These are phyloP conservation scores for Catostylus mosaicus DNA, from an alignment of 30 jellyfish, hydroid and myxozoan genomes.

Conservation along the genomic window DNA sequence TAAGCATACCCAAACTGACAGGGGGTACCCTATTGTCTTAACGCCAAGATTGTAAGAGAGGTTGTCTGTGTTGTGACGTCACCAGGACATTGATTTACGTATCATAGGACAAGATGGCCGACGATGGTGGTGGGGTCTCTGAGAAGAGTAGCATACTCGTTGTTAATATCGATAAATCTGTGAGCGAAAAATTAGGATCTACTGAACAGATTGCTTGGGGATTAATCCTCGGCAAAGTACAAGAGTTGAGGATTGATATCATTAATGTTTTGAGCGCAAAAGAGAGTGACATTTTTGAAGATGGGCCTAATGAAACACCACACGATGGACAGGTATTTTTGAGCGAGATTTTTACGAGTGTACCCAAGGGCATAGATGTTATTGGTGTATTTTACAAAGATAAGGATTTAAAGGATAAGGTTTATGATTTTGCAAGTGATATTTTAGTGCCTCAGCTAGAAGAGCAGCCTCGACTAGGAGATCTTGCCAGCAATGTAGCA, in stretches of 20 bases:
- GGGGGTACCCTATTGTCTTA: too few species aligned
- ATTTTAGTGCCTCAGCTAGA: background rate
- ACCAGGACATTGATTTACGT: too few species aligned
- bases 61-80: background rate
- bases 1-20: too few species aligned
- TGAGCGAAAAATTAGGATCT: background rate
- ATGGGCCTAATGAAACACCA: background rate
- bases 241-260: background rate
- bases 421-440: background rate
- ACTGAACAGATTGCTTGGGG: conserved; percentile 41
- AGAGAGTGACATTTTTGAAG: background rate
- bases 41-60: background rate
- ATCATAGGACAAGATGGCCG: background rate
- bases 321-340: background rate
- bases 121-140: background rate
- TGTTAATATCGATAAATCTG: conserved; percentile 4
- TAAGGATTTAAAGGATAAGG: background rate
- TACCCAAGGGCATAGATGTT: conserved; percentile 35
- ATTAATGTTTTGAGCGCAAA: background rate
- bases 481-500: background rate
- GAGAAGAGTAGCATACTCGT: background rate
- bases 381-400: conserved; percentile 18
- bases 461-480: background rate
- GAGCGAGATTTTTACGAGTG: background rate
- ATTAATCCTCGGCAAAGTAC: conserved; percentile 22